Evolutionary conservation across 1,140 invertebrate genomes (phyloP).

Genomic region (Calephelis nemesis): DNA sequence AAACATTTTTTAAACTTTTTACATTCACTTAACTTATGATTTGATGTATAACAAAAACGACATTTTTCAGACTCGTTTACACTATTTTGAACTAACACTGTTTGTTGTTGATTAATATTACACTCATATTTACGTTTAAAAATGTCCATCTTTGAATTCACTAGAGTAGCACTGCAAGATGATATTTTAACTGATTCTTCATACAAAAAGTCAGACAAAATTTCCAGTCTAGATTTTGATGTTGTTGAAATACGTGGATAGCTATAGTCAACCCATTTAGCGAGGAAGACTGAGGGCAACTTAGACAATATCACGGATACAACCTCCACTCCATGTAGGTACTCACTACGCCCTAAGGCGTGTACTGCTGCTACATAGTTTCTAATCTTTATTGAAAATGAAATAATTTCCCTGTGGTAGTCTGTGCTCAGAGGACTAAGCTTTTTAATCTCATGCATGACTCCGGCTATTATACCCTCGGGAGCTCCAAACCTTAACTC

Average conservation of each 20-base stretch:
- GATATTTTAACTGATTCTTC: no score
- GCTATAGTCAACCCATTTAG: conserved; percentile 25
- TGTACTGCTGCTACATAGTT: conserved; percentile 26
- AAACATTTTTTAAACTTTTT: no score
- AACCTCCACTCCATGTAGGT: conserved; percentile 14
- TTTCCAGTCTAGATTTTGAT: no score
- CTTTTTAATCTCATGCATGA: conserved; percentile 12
- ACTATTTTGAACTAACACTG: no score
- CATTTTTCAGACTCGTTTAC: no score
- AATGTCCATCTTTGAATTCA: no score
- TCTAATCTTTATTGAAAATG: conserved; percentile 25
- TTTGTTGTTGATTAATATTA: no score
- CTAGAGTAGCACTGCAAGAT: no score
- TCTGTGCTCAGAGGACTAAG: conserved; percentile 15
- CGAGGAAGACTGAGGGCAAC: conserved; percentile 21
- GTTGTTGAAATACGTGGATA: neutral
- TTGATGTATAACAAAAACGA: no score
- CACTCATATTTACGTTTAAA: no score
- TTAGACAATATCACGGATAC: conserved; percentile 17
- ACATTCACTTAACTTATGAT: no score
- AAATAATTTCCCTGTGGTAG: conserved; percentile 25
- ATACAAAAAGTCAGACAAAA: no score
- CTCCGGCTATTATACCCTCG: neutral
- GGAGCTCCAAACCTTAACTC: neutral
- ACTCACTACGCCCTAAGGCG: conserved; percentile 18